These are phyloP conservation scores for Coleophora flavipennella DNA, from an alignment of 2,888 invertebrate species.

Conservation along the genomic window DNA sequence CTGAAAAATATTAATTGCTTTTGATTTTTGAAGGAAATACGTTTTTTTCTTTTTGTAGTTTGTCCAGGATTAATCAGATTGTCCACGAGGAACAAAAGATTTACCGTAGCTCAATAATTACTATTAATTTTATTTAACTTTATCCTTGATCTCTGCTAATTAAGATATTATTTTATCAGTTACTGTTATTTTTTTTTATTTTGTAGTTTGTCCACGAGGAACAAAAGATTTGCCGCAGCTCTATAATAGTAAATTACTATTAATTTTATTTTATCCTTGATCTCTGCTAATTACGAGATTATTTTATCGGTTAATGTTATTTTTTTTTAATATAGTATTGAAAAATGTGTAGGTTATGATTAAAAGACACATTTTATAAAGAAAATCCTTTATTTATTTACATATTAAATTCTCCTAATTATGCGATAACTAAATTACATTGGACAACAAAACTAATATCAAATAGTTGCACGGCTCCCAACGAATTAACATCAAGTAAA, in stretches of 20 bases:
- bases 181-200: background rate
- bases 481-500: background rate
- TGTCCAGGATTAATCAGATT: conserved; percentile 2
- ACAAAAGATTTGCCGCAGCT: too few species aligned
- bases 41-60: too few species aligned
- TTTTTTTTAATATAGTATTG: background rate
- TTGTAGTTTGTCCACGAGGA: too few species aligned
- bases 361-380: conserved; percentile 48
- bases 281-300: background rate
- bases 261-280: conserved; percentile 1
- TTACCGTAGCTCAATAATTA: too few species aligned
- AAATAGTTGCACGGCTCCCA: conserved; percentile 45
- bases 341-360: too few species aligned
- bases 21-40: too few species aligned
- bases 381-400: conserved; percentile 67
- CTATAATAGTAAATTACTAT: too few species aligned
- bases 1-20: too few species aligned
- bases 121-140: conserved; percentile 3
- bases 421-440: conserved; percentile 63
- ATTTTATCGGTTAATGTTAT: too few species aligned
- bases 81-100: too few species aligned
- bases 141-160: background rate
- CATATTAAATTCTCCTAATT: conserved; percentile 69
- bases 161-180: too few species aligned
- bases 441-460: conserved; percentile 65